Evolutionary conservation across 2,113 vertebrate species (phyloP).

Genomic region (Vombatus ursinus): DNA sequence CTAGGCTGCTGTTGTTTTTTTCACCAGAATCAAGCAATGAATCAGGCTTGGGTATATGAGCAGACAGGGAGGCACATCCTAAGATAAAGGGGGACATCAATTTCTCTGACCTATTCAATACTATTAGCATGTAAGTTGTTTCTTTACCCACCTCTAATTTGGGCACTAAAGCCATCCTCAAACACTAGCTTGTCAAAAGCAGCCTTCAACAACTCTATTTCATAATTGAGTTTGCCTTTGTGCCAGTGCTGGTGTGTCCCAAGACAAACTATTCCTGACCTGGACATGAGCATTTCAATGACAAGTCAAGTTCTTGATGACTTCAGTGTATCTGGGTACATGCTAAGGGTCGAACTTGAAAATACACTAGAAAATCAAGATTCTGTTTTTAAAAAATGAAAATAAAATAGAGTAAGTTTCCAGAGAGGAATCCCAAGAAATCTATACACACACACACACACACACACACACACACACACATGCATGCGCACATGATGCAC

Average conservation of each 20-base stretch:
- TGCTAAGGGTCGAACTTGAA: background rate
- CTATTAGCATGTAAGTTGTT: background rate
- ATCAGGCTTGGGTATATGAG: slow-evolving; percentile 31
- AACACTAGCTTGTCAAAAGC: background rate
- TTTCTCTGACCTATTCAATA: slow-evolving; percentile 4
- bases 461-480: background rate
- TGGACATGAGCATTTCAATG: background rate
- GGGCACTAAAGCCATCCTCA: background rate
- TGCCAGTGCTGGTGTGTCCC: background rate
- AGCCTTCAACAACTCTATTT: slow-evolving; percentile 5
- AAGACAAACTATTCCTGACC: slow-evolving; percentile 10
- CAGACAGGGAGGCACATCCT: background rate
- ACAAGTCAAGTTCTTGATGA: background rate
- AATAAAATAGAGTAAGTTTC: background rate
- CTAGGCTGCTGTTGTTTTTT: background rate
- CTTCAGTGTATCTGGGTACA: slow-evolving; percentile 7
- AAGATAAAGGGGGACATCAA: background rate
- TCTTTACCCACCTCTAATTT: background rate
- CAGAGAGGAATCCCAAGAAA: slow-evolving; percentile 33
- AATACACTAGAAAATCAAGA: background rate
- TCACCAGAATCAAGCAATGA: background rate
- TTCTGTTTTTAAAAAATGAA: background rate
- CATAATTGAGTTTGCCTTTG: slow-evolving; percentile 8
- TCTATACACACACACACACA: background rate
- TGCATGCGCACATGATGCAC: background rate